Evolutionary conservation across 2,797 vertebrate genomes (phyloP), one percentile per base, ranked within the genome.

Genomic region (Pagetopsis macropterus): DNA sequence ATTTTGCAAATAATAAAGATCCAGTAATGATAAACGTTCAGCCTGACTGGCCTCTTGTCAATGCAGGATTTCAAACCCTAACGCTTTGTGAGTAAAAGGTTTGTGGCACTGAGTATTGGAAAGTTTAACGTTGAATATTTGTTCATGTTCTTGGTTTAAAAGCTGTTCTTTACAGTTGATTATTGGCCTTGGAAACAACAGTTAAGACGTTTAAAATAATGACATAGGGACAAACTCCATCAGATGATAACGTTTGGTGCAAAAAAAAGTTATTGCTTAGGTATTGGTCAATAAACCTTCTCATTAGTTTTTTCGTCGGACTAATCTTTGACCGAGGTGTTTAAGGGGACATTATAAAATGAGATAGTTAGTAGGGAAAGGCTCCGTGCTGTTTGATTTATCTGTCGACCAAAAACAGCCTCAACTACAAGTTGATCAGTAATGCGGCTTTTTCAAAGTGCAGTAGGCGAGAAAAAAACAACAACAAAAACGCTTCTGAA

Each of bases 391-490:
- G 50, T 60, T 73, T 59, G 15, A 61, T 15, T 70, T 19, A 59
- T 63, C 58, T 46, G 44, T 48, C 12, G 15, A 21, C 37, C 19
- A 9, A 23, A 23, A 1, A 15, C 23, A 9, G 8, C 11, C 44
- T 43, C 16, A 61, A 23, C 41, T 57, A 63, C 55, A 63, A n/a
- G n/a, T 21, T 21, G 11, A 80, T 66, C 21, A 77, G 58, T 15
- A 37, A 5, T 37, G 19, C 57, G 37, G 12, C 15, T 63, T 64
- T 60, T 17, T 72, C 15, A 8, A 10, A 71, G 72, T 57, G 55
- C 44, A 43, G 19, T 14, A 10, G 16, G 40, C 23, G 4, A 6
- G 8, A 54, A 43, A 61, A 31, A 10, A 12, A 15, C 33, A 57
- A 16, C 33, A 19, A 62, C 13, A 40, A 57, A 14, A 41, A 23